phyloP scores from a whole-genome alignment of 2,797 vertebrate genomes.

The Typhlichthys eigenmanni region DNA sequence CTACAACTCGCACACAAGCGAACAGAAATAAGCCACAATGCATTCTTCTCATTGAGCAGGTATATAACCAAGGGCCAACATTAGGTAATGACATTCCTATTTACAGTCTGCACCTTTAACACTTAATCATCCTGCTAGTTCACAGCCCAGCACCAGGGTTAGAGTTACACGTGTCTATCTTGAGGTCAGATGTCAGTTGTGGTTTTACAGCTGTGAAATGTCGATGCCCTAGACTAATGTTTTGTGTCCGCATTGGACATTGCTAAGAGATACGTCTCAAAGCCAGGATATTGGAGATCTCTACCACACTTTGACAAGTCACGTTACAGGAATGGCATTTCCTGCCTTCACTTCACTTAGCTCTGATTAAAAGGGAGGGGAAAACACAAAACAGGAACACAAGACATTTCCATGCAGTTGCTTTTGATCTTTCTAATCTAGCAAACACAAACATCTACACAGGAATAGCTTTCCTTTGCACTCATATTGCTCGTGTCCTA shows the following conservation, averaged over 20 bases:
- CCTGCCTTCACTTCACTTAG: not conserved
- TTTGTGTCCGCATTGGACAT: not conserved
- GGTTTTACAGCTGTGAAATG: constrained; percentile 6
- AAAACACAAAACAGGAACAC: not conserved
- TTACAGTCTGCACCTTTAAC: constrained; percentile 9
- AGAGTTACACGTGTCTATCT: constrained; percentile 21
- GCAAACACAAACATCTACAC: not conserved
- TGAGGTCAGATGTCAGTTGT: constrained; percentile 32
- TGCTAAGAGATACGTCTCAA: not conserved
- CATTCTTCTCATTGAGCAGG: constrained; percentile 2
- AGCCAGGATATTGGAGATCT: not conserved
- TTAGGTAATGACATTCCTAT: constrained; percentile 29
- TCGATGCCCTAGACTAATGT: not conserved
- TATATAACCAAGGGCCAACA: constrained; percentile 4
- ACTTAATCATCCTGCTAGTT: constrained; percentile 3
- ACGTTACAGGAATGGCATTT: constrained; percentile 10
- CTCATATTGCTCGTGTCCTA: constrained; percentile 41
- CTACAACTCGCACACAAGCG: constrained; percentile 54
- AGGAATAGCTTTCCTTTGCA: not conserved
- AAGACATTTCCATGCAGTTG: too few species aligned
- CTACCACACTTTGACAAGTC: not conserved
- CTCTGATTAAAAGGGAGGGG: not conserved
- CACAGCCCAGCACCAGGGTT: constrained; percentile 24
- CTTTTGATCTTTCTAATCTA: too few species aligned
- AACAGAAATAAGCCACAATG: constrained; percentile 38